phyloP scores from a whole-genome alignment of 2,888 invertebrate species.

The Bombyx huttoni region DNA sequence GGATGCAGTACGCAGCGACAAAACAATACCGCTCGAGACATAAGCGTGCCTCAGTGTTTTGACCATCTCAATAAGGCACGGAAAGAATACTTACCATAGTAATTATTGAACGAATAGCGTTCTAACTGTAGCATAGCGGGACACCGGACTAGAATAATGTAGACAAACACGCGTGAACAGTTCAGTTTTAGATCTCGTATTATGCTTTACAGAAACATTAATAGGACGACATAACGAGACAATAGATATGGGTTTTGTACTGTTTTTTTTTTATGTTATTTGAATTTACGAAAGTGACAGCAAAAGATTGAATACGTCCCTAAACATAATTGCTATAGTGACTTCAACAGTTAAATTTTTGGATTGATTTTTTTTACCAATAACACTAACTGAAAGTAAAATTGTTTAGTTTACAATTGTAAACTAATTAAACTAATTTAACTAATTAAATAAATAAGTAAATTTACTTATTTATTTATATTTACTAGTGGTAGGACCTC shows the following conservation, averaged over 20 bases:
- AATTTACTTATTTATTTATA: no score
- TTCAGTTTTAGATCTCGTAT: conserved; percentile 17
- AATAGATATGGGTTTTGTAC: background rate
- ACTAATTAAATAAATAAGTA: no score
- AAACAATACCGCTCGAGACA: conserved; percentile 40
- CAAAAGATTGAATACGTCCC: conserved; percentile 2
- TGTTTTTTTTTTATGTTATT: background rate
- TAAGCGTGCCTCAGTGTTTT: conserved; percentile 65
- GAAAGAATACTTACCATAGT: conserved; percentile 59
- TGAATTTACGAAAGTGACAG: conserved; percentile 6
- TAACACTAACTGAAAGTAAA: background rate
- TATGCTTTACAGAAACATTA: conserved; percentile 9
- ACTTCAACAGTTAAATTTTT: background rate
- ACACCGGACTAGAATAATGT: conserved; percentile 30
- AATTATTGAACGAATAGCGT: conserved; percentile 50
- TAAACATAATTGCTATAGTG: background rate
- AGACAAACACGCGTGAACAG: conserved; percentile 35
- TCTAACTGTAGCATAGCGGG: conserved; percentile 62
- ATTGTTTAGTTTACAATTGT: background rate
- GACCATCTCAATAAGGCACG: conserved; percentile 51
- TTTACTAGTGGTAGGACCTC: no score
- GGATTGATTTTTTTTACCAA: conserved; percentile 9
- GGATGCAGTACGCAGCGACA: conserved; percentile 30
- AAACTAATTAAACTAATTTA: no score
- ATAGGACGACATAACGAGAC: no score